phyloP scores from a whole-genome alignment of 1,140 invertebrate species.

The Ips typographus region DNA sequence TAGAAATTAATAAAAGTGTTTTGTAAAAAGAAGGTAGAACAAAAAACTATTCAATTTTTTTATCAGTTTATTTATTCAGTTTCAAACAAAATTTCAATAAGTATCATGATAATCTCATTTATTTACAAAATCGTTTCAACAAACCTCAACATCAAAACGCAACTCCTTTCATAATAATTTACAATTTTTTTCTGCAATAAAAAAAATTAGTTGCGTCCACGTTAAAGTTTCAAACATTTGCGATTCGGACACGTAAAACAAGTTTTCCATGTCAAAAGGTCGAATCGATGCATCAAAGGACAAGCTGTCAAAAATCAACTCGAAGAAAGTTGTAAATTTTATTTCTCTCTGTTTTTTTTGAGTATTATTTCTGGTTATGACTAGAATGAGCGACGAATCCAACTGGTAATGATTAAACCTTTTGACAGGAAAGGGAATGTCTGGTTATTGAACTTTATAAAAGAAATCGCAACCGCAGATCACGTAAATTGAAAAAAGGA shows the following conservation, averaged over 20 bases:
- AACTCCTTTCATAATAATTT: background rate
- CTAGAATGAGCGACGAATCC: no score
- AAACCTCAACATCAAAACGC: conserved; percentile 16
- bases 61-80: conserved; percentile 7
- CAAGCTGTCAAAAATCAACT: background rate
- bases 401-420: no score
- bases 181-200: background rate
- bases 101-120: conserved; percentile 34
- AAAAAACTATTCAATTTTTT: background rate
- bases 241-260: background rate
- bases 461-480: no score
- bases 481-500: no score
- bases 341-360: no score
- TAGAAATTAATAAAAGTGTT: no score
- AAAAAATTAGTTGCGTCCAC: background rate
- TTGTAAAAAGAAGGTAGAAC: background rate
- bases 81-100: conserved; percentile 34
- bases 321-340: background rate
- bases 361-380: no score
- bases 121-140: conserved; percentile 34
- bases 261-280: background rate
- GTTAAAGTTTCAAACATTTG: background rate
- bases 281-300: background rate
- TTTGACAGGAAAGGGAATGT: no score
- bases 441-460: no score